Base-by-base conservation (phyloP, 2,888 invertebrate genomes). In the Torymus auratus region DNA sequence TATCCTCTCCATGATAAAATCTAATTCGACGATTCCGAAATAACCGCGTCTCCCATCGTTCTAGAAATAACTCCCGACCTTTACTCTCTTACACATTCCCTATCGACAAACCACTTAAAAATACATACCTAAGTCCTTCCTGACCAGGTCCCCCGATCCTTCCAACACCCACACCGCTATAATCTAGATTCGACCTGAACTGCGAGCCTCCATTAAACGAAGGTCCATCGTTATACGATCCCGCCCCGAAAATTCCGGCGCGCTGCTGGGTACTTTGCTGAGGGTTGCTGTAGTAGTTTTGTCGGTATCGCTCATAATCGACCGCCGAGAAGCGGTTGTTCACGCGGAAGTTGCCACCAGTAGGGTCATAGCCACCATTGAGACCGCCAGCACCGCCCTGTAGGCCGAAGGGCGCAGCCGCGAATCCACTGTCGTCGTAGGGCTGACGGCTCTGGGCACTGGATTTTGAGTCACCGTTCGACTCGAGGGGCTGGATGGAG, bases 241-340 rank as follows among this genome's bases (percentile, higher is more conserved):
- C 28, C 1, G 28, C 3, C 3, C 28, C 28, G 17, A 65, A 74
- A 65, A 61, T 72, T 28, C 68, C 77, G 64, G 72, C 69, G 11
- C 79, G 74, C 20, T 75, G 81, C 12, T 82, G 77, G 7, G 80
- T 67, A 12, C 58, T 14, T 4, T 71, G 56, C 7, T 28, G 28
- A 2, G 80, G 78, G 12, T 82, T 71, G 61, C 75, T 80, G 78
- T 74, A 82, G 61, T 80, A 82, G 41, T 81, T 81, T n/a, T 83
- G 83, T 1, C 81, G 15, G 7, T 78, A 7, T 14, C 82, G 77
- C 60, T 80, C 80, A 56, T 82, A 82, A 23, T 79, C 82, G 28
- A 79, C 58, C 0, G 76, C 77, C 17, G 76, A 69, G 69, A 70
- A 82, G 0, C 82, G 76, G 58, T 76, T 76, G 71, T 82, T 67